Base-by-base conservation (phyloP, 2,888 invertebrate species). In the Dendrolimus pini region DNA sequence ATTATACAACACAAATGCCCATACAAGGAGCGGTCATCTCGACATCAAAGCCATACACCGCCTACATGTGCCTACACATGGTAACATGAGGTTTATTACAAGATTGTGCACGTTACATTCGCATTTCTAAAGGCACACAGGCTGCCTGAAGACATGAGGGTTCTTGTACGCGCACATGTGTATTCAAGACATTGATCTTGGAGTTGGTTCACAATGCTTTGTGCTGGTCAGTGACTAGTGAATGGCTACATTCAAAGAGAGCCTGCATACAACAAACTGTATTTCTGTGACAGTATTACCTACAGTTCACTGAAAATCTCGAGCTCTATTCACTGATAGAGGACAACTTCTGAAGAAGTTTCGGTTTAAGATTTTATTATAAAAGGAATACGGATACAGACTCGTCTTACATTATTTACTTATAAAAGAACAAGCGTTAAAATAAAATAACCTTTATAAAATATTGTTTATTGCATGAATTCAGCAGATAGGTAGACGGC, bases 161-260 rank as follows among this genome's bases (percentile, higher is more conserved):
- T 61, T 76, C 64, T 78, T 81, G 80, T 73, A 68, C 66, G 71
- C 78, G 66, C 72, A 70, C 65, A 68, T 74, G 68, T 64, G 71
- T 74, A 78, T 77, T 77, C 73, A 83, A 85, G 82, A 85, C 82
- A 82, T 80, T 82, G 85, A 84, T 86, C 85, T 85, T 81, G 71
- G 47, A 12, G 47, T 47, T 47, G 9, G 77, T 66, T 69, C 74
- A 82, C 79, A 83, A 80, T 75, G 82, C 85, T 82, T 83, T 83
- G 84, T 83, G 72, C 74, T 74, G 77, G 71, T 70, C 76, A 75
- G 70, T 70, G 72, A 73, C 74, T 76, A 71, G 77, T 80, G 80
- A 80, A 79, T 77, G 76, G 73, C 71, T 72, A 62, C 61, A 66
- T 68, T 82, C 76, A 81, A 83, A 82, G 78, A 77, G 71, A 68